Evolutionary conservation across 2,888 invertebrate genomes (phyloP), one percentile per base, ranked within the genome.

Genomic region (Pterostichus madidus): DNA sequence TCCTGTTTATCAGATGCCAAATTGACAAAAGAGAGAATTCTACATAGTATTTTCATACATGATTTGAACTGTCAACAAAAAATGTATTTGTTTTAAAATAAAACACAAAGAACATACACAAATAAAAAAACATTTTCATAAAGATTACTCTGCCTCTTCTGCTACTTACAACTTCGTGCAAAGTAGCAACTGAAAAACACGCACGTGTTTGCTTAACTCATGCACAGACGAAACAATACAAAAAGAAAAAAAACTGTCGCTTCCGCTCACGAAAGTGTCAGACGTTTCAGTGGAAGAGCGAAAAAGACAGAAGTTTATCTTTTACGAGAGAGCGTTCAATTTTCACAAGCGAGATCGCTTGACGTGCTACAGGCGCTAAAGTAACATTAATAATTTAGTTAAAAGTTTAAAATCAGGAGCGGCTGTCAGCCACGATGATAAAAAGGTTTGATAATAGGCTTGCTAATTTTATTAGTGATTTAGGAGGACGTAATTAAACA

Each of bases 331-430:
- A 39, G 39, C 39, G 39, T 39, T 39, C 39, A 39, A 39, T 39
- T 39, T 39, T 39, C 39, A 39, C 39, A 39, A 39, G 39, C 39
- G 39, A 39, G 39, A 39, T 39, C 39, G 39, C 39, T 39, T 39
- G 39, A 39, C 39, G 39, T 39, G 39, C 64, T 64, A 31, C 44
- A 39, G 59, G 46, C 81, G 56, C 56, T 15, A 73, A 73, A 39
- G 81, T 73, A 81, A 81, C 73, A 81, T 81, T 79, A 81, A 81
- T 81, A 81, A 81, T 81, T 81, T 59, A 73, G 73, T 81, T 81
- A 81, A 81, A 81, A 81, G 81, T 81, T 81, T 81, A 73, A 73
- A 81, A 81, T 81, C 44, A 81, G 44, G 73, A 80, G 73, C 52
- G 46, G 35, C 46, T 32, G 53, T 49, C 35, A 13, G n/a, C 46